Evolutionary conservation across 2,113 vertebrate genomes (phyloP).

Genomic region (Hippocampus guttulatus): DNA sequence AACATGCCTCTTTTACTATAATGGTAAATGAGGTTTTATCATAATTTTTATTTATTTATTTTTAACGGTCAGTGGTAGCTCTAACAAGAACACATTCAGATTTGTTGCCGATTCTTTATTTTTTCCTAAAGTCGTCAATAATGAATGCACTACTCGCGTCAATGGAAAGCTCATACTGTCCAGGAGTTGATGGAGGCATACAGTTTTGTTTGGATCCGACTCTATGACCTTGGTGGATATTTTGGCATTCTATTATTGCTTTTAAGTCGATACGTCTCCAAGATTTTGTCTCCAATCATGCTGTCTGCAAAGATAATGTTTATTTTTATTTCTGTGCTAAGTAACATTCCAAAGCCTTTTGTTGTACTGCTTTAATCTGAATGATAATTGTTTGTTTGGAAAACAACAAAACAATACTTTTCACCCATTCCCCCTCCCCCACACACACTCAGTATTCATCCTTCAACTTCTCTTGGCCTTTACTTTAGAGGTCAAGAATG

Average conservation of each 20-base stretch:
- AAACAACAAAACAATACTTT: conserved; percentile 56
- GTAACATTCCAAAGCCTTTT: conserved; percentile 60
- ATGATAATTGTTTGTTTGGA: conserved; percentile 64
- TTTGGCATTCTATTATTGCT: not conserved
- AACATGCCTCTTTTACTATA: not conserved
- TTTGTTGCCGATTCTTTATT: not conserved
- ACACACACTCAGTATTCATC: conserved; percentile 11
- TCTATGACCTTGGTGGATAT: not conserved
- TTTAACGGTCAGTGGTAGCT: not conserved
- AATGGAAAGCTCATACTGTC: not conserved
- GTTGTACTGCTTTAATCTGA: conserved; percentile 63
- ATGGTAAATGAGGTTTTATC: not conserved
- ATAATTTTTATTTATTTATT: too few relatives aligned
- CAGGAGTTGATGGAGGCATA: not conserved
- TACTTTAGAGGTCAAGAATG: conserved; percentile 47
- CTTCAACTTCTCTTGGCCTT: conserved; percentile 35
- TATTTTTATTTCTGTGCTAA: conserved; percentile 56
- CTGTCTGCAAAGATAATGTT: conserved; percentile 36
- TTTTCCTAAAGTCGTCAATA: not conserved
- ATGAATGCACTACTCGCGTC: not conserved
- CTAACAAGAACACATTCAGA: not conserved
- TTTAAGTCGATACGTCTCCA: conserved; percentile 2
- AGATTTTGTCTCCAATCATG: conserved; percentile 21
- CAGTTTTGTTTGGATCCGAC: not conserved
- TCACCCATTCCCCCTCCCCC: conserved; percentile 14